A percentile compares a stretch with the other conserved stretches of the same genome.
phyloP scores from a whole-genome alignment of 2,888 invertebrate genomes.

The Arenicola marina region DNA sequence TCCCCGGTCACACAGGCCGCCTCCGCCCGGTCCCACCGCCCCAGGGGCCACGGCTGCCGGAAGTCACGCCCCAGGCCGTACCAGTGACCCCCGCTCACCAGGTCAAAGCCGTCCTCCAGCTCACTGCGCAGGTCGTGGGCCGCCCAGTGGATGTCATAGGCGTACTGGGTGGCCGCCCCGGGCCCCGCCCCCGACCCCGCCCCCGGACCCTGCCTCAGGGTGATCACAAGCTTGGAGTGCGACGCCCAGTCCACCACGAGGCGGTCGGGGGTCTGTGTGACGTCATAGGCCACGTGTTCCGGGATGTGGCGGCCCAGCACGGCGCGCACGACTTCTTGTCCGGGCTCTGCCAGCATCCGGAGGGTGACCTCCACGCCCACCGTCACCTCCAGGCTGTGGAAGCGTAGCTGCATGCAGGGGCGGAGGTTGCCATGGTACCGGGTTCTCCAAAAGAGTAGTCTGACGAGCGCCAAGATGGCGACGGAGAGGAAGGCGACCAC shows the following conservation, averaged over 20 bases:
- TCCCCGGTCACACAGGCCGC: neutral
- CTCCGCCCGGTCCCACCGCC: neutral
- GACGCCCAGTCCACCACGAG: neutral
- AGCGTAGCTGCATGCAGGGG: no score
- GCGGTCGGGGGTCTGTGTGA: neutral
- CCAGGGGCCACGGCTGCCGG: constrained; percentile 1
- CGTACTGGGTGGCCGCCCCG: no score
- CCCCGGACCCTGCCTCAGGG: neutral
- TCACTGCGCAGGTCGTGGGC: neutral
- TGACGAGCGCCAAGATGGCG: no score
- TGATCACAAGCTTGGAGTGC: neutral
- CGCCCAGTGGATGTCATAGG: neutral
- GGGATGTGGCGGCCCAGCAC: neutral
- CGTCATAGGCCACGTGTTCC: neutral
- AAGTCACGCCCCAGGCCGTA: neutral
- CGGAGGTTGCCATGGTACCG: no score
- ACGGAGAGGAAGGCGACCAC: no score
- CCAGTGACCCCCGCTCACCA: neutral
- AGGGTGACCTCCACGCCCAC: neutral
- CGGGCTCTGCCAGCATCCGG: neutral
- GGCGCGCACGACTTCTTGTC: neutral
- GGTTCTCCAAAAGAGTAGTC: no score
- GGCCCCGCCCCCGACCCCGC: no score
- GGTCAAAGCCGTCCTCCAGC: neutral
- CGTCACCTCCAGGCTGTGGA: neutral